Conservation (phyloP, 53 echinoderm and acorn worm species). For the Arbacia lixula region DNA sequence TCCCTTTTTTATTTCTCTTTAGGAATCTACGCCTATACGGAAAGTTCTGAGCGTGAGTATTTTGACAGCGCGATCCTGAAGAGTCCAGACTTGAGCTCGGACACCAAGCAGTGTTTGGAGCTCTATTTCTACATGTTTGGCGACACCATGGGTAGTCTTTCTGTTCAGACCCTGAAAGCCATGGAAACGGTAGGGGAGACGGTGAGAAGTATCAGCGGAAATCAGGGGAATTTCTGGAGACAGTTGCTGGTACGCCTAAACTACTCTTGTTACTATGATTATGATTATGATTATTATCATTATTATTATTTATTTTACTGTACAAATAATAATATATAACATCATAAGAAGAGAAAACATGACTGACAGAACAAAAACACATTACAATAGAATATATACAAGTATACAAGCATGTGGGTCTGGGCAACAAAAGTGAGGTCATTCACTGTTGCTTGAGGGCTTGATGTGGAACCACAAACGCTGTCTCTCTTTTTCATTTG, state of each 20-base stretch:
- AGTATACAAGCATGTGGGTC: no score
- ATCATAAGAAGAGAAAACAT: no score
- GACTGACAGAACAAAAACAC: no score
- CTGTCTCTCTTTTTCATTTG: no score
- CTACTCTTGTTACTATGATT: not conserved
- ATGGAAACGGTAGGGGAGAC: not conserved
- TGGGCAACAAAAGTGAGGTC: no score
- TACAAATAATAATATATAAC: no score
- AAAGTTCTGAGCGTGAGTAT: not conserved
- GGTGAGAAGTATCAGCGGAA: not conserved
- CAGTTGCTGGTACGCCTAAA: conserved; percentile 9
- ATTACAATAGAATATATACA: no score
- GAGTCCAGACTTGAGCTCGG: not conserved
- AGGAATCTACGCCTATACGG: conserved; percentile 22
- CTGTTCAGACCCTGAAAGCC: conserved; percentile 12
- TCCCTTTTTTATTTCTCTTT: no score
- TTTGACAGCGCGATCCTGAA: conserved; percentile 13
- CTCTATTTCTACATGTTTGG: conserved; percentile 29
- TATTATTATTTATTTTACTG: no score
- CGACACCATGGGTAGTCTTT: not conserved
- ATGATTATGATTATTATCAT: not conserved
- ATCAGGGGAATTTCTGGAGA: conserved; percentile 18
- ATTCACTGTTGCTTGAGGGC: no score
- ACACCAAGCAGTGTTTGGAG: not conserved
- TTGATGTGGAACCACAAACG: no score